Percentiles rank a stretch among this genome's conserved stretches.
Conservation (phyloP, 2,888 invertebrate genomes). For the Emmelina monodactyla region DNA sequence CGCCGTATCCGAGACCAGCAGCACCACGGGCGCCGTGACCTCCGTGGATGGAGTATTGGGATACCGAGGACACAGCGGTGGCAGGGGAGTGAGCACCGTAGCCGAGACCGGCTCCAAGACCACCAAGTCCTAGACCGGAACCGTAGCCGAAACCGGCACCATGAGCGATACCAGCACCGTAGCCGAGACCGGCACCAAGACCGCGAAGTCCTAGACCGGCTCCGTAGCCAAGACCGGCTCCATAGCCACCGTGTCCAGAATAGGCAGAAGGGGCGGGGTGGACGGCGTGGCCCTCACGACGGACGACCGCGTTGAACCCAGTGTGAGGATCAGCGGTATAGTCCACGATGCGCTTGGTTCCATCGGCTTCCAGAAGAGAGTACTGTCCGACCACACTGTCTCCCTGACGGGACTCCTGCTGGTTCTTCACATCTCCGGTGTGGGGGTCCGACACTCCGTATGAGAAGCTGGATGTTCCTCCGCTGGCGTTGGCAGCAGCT, state of each 20-base stretch:
- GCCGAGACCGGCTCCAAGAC: slow-evolving; percentile 18
- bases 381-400: slow-evolving; percentile 62
- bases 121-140: slow-evolving; percentile 22
- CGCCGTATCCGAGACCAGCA: not conserved
- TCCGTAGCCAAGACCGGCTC: too few species aligned
- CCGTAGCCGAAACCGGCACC: slow-evolving; percentile 16
- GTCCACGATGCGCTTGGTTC: slow-evolving; percentile 61
- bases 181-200: slow-evolving; percentile 19
- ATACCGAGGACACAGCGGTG: slow-evolving; percentile 15
- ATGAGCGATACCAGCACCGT: slow-evolving; percentile 17
- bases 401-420: slow-evolving; percentile 55
- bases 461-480: slow-evolving; percentile 53
- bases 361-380: slow-evolving; percentile 61
- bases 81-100: slow-evolving; percentile 17
- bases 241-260: too few species aligned
- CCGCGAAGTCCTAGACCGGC: too few species aligned
- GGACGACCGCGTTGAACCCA: slow-evolving; percentile 66
- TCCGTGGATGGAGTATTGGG: slow-evolving; percentile 10
- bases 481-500: slow-evolving; percentile 17
- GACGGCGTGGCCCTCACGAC: slow-evolving; percentile 35
- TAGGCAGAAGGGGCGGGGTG: too few species aligned
- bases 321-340: slow-evolving; percentile 57
- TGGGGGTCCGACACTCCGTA: slow-evolving; percentile 64
- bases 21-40: too few species aligned
- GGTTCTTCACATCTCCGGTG: slow-evolving; percentile 65